phyloP scores from a whole-genome alignment of 2,888 invertebrate species.

The Galerucella calmariensis region DNA sequence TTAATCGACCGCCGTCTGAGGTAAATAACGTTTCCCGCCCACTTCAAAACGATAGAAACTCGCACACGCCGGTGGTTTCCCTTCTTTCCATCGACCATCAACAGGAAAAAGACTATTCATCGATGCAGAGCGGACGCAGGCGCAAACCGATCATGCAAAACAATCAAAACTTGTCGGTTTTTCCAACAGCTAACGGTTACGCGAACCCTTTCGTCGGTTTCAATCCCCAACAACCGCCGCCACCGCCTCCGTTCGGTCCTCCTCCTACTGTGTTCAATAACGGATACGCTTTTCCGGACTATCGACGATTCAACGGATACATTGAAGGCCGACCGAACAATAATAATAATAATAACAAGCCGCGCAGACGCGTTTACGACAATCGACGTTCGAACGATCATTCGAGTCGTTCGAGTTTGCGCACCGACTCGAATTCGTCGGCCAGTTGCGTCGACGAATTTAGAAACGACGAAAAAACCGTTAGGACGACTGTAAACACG shows the following conservation, averaged over 20 bases:
- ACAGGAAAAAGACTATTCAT: conserved; percentile 61
- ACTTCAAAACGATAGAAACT: conserved; percentile 49
- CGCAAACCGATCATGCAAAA: conserved; percentile 46
- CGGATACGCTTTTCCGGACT: conserved; percentile 29
- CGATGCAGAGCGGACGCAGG: conserved; percentile 62
- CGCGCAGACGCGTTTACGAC: conserved; percentile 25
- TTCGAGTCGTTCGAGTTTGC: conserved; percentile 52
- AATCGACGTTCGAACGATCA: conserved; percentile 45
- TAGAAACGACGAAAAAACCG: conserved; percentile 43
- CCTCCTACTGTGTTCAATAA: conserved; percentile 15
- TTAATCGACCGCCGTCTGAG: conserved; percentile 22
- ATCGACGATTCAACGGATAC: conserved; percentile 36
- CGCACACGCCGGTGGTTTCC: conserved; percentile 62
- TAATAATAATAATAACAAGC: conserved; percentile 15
- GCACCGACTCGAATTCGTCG: conserved; percentile 59
- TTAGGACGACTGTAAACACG: conserved; percentile 42
- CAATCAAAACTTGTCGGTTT: conserved; percentile 19
- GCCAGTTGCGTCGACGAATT: conserved; percentile 53
- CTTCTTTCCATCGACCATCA: conserved; percentile 60
- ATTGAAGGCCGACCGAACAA: conserved; percentile 27
- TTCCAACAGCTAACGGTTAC: conserved; percentile 37
- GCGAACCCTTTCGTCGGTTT: conserved; percentile 22
- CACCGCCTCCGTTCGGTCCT: conserved; percentile 24
- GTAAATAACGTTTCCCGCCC: background rate
- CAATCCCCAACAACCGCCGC: conserved; percentile 29